These are phyloP conservation scores for Eupithecia abbreviata DNA, from an alignment of 2,888 invertebrate species.

Conservation along the genomic window DNA sequence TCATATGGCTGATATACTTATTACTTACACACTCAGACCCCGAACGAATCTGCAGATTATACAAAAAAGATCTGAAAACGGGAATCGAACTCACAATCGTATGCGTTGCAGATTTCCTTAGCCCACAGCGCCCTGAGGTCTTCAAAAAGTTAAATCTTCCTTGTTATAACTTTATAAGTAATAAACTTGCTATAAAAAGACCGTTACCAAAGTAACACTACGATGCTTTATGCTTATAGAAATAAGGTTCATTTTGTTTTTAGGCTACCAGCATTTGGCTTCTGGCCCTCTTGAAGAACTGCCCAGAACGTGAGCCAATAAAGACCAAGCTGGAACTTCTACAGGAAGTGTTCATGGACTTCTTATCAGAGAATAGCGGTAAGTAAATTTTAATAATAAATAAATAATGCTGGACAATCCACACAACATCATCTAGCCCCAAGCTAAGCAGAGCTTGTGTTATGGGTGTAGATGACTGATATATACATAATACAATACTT, in stretches of 20 bases:
- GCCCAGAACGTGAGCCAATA: slow-evolving; percentile 88
- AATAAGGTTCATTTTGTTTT: neutral
- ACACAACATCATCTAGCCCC: too few relatives aligned
- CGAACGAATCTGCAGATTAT: neutral
- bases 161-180: neutral
- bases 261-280: slow-evolving; percentile 95
- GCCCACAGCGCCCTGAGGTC: neutral
- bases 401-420: too few relatives aligned
- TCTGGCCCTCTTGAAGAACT: slow-evolving; percentile 91
- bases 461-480: too few relatives aligned
- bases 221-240: neutral
- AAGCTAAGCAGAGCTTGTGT: too few relatives aligned
- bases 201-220: neutral
- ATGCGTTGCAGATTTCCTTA: too few relatives aligned
- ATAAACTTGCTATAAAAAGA: neutral
- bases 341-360: slow-evolving; percentile 93
- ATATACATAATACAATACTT: too few relatives aligned
- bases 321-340: slow-evolving; percentile 86
- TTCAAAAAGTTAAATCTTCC: neutral
- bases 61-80: neutral
- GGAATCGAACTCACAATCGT: too few relatives aligned
- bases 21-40: too few relatives aligned
- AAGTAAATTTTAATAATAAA: slow-evolving; percentile 48
- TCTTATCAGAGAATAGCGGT: slow-evolving; percentile 95
- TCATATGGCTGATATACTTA: neutral